Conservation (phyloP, 2,113 vertebrate species). For the Burhinus bistriatus region DNA sequence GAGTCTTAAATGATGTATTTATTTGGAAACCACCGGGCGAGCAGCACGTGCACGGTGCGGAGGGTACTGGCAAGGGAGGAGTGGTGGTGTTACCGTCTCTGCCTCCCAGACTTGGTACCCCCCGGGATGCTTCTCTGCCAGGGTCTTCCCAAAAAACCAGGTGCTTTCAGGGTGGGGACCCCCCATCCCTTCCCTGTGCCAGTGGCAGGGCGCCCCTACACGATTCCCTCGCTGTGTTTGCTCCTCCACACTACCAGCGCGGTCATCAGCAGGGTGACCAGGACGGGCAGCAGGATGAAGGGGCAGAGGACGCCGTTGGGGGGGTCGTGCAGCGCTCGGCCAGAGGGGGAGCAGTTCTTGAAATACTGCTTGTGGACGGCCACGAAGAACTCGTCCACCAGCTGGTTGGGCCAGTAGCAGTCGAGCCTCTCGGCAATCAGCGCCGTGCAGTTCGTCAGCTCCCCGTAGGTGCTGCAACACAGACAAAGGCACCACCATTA, state of each 20-base stretch:
- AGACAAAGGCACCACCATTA: neutral
- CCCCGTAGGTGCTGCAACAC: constrained; percentile 74
- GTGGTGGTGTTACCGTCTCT: neutral
- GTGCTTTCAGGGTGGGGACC: fast-evolving
- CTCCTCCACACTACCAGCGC: constrained; percentile 91
- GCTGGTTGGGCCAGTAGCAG: constrained; percentile 90
- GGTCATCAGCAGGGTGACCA: constrained; percentile 88
- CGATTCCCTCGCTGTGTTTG: constrained; percentile 86
- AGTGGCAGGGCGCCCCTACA: neutral
- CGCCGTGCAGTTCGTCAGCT: constrained; percentile 88
- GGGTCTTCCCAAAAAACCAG: fast-evolving
- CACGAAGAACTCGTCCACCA: constrained; percentile 91
- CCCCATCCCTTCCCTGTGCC: neutral
- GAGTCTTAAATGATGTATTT: fast-evolving
- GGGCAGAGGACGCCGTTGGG: constrained; percentile 85
- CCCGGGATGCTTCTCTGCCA: neutral
- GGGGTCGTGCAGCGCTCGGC: constrained; percentile 83
- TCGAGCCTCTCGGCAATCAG: constrained; percentile 75
- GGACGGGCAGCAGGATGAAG: constrained; percentile 85
- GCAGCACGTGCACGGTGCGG: fast-evolving
- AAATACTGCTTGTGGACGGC: constrained; percentile 86
- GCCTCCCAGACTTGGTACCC: neutral
- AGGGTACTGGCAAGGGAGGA: neutral
- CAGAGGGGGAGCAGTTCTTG: constrained; percentile 81
- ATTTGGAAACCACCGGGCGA: fast-evolving